A percentile compares a stretch with the other conserved stretches of the same genome.
Evolutionary conservation across 2,888 invertebrate genomes (phyloP).

Genomic region (Brachyptera putata): DNA sequence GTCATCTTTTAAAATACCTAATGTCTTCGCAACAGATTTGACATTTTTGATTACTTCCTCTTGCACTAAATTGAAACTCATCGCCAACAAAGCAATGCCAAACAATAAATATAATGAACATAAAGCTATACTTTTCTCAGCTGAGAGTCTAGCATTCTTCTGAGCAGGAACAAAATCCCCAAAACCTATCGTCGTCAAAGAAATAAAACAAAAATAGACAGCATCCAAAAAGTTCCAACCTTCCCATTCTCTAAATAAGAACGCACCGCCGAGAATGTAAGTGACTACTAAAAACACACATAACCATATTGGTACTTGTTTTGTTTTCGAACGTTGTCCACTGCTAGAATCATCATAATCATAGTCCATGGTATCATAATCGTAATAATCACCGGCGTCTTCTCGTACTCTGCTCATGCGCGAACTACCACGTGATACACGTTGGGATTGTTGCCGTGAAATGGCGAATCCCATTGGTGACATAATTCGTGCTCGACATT

Average conservation of each 20-base stretch:
- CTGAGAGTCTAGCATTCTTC: slow-evolving; percentile 46
- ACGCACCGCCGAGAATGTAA: slow-evolving; percentile 85
- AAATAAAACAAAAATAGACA: slow-evolving; percentile 92
- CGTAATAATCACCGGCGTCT: slow-evolving; percentile 36
- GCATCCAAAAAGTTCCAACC: slow-evolving; percentile 81
- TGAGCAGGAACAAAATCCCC: slow-evolving; percentile 89
- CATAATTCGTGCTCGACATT: slow-evolving; percentile 55
- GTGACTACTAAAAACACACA: slow-evolving; percentile 84
- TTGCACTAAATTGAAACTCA: slow-evolving; percentile 95
- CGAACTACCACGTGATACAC: slow-evolving; percentile 9
- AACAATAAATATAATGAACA: slow-evolving; percentile 90
- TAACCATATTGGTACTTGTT: slow-evolving; percentile 83
- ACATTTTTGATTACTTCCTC: slow-evolving; percentile 89
- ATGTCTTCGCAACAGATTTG: slow-evolving; percentile 75
- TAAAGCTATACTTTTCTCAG: slow-evolving; percentile 67
- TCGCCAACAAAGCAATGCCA: slow-evolving; percentile 89
- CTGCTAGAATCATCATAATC: slow-evolving; percentile 52
- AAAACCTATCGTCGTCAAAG: slow-evolving; percentile 88
- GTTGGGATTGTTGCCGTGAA: slow-evolving; percentile 46
- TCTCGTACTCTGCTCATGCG: slow-evolving; percentile 34
- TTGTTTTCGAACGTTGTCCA: slow-evolving; percentile 53
- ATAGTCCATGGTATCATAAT: slow-evolving; percentile 39
- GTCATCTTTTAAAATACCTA: slow-evolving; percentile 82
- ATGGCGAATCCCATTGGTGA: slow-evolving; percentile 64
- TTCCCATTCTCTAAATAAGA: slow-evolving; percentile 82